These are phyloP conservation scores for Scaptodrosophila latifasciaeformis DNA, from an alignment of 2,888 invertebrate genomes.

Conservation along the genomic window DNA sequence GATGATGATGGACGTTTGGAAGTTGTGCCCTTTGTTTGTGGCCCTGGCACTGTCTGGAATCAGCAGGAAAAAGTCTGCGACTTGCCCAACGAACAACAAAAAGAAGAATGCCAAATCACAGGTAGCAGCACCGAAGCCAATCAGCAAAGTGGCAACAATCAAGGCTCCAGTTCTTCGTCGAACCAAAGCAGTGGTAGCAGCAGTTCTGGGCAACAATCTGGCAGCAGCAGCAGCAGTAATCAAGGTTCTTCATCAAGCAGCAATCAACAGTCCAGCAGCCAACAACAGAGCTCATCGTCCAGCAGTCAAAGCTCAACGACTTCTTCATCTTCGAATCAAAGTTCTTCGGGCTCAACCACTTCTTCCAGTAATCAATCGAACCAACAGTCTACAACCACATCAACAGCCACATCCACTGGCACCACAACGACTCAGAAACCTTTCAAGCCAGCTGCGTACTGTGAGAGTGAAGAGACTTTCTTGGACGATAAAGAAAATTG, in stretches of 20 bases:
- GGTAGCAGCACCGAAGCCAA: conserved; percentile 25
- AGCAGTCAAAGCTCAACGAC: conserved; percentile 10
- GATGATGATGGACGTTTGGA: conserved; percentile 74
- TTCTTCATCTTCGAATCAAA: conserved; percentile 3
- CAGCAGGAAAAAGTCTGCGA: conserved; percentile 77
- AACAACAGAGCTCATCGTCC: conserved; percentile 25
- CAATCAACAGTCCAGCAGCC: conserved; percentile 21
- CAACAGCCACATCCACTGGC: not conserved
- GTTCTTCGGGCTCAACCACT: not conserved
- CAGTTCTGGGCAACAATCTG: conserved; percentile 14
- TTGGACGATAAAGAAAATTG: conserved; percentile 76
- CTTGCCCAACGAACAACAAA: conserved; percentile 67
- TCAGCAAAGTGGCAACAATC: conserved; percentile 21
- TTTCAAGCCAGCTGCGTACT: conserved; percentile 60
- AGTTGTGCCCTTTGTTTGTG: conserved; percentile 77
- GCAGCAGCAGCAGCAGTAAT: not conserved
- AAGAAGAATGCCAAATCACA: conserved; percentile 52
- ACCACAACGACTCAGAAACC: conserved; percentile 54
- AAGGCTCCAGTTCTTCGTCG: conserved; percentile 25
- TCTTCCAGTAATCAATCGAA: not conserved
- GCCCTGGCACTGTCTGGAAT: conserved; percentile 79
- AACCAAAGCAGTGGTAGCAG: conserved; percentile 22
- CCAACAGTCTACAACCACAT: not conserved
- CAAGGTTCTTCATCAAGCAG: conserved; percentile 20
- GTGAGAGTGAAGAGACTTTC: conserved; percentile 74